Base-by-base conservation (phyloP, 2,113 vertebrate genomes). In the Anguilla japonica region DNA sequence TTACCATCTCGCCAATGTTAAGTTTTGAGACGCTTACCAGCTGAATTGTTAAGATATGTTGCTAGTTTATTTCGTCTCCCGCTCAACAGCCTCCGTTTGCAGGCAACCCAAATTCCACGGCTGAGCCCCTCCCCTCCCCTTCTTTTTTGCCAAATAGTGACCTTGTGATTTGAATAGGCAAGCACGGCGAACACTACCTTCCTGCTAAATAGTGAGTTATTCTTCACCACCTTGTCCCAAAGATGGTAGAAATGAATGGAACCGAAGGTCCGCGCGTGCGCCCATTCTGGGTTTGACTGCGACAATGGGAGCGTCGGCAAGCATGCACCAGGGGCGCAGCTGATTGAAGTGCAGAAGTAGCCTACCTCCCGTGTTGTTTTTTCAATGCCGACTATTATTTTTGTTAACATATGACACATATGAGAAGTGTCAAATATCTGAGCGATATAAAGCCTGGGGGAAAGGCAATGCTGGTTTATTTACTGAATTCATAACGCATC, bases 191-290 rank as follows among this genome's bases (percentile, higher is more conserved):
- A 40, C 43, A 83, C 86, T 78, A 67, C 85, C 90, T 95, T 96
- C 95, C 94, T 96, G 95, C 93, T 89, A 96, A 93, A 96, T 94
- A 92, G 84, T 93, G 94, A 92, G 75, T 39, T 79, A 18, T 84
- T 84, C 85, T 89, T 85, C 82, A 84, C 41, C 87, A 5, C 80
- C 78, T 88, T 90, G 86, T 22, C 4, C 71, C 79, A 0, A 29
- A 39, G 41, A 91, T 75, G 71, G 71, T 75, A n/a, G n/a, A 75
- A 75, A 75, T 75, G 71, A 75, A 75, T 75, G 71, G 71, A 75
- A 75, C 71, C 11, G 71, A 75, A 75, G 81, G 88, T 91, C 91
- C 71, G 84, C 84, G 84, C 57, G 6, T 78, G 67, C 57, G 41
- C 41, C 34, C 71, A 75, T 29, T 75, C 71, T 75, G 22, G 81